Percentiles rank a stretch among this genome's conserved stretches.
Evolutionary conservation across 2,113 vertebrate species (phyloP).

Genomic region (Amphilophus citrinellus): DNA sequence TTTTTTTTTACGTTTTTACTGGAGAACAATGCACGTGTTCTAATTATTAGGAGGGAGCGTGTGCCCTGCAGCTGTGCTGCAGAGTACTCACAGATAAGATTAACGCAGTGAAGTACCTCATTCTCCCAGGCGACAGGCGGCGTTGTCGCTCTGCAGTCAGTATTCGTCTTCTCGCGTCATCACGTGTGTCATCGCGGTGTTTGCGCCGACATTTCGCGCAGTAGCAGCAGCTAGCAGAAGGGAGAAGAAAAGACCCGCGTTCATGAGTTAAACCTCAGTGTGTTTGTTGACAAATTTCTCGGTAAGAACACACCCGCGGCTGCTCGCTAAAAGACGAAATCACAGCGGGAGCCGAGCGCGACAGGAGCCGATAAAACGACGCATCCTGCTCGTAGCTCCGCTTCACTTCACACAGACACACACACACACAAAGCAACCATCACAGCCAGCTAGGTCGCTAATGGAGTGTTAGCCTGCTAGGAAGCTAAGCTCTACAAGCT

Average conservation of each 20-base stretch:
- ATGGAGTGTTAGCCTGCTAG: conserved; percentile 25
- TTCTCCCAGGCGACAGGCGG: not conserved
- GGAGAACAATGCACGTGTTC: too few species aligned
- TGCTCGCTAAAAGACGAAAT: conserved; percentile 18
- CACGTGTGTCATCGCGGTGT: conserved; percentile 41
- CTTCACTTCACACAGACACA: conserved; percentile 21
- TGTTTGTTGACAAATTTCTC: conserved; percentile 69
- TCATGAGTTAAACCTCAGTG: conserved; percentile 58
- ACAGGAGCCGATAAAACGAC: conserved; percentile 18
- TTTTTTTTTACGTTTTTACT: too few species aligned
- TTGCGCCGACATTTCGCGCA: conserved; percentile 69
- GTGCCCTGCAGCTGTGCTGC: too few species aligned
- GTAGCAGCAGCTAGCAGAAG: conserved; percentile 6
- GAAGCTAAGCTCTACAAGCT: not conserved
- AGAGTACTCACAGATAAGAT: too few species aligned
- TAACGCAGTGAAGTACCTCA: too few species aligned
- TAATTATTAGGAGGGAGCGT: too few species aligned
- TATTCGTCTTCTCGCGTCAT: conserved; percentile 19
- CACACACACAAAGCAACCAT: conserved; percentile 37
- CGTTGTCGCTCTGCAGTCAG: not conserved
- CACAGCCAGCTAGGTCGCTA: conserved; percentile 48
- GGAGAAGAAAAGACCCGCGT: conserved; percentile 27
- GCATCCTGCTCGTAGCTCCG: conserved; percentile 17
- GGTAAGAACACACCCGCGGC: conserved; percentile 68
- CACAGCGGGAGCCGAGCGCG: not conserved